Base-by-base conservation (phyloP, 2,113 vertebrate species). In the Myxocyprinus asiaticus region DNA sequence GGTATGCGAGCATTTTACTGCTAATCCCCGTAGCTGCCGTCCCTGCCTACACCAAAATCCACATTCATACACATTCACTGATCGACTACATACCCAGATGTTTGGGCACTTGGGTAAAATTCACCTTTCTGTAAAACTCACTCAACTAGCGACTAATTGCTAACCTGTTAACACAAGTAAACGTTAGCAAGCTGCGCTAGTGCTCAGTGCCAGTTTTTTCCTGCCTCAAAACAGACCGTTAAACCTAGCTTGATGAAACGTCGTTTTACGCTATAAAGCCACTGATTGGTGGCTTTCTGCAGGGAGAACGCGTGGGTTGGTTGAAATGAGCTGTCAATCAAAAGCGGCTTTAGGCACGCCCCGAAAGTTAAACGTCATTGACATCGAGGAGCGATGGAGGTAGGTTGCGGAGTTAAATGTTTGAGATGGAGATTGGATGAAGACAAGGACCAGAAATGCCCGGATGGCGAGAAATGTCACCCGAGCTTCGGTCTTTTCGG, bases 181-280 rank as follows among this genome's bases (percentile, higher is more conserved):
- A 67, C n/a, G 73, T 70, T 80, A 72, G 78, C 82, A 62, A 64
- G 45, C 70, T 62, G 56, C 51, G 73, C 62, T 76, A 76, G 47
- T 65, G 47, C 62, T 76, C 71, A 63, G 44, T 84, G 71, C 76
- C 71, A 71, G 79, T 73, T 69, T 81, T 84, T 83, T 66, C 14
- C 79, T 78, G 66, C 12, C 79, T 81, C 79, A 84, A 84, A 84
- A 84, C 83, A 84, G 83, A 81, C 58, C 65, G 67, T 47, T 47
- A 55, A 17, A 83, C 47, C 65, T 3, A 79, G 55, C 12, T 0
- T 81, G 75, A 42, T 78, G 50, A 5, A 11, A 51, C 14, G 44
- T 58, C 63, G 76, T 63, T 66, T 71, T 7, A 12, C 10, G 42
- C 9, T 12, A 43, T 55, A 3, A 9, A 7, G 12, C 15, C 15